phyloP scores from a whole-genome alignment of 1,140 invertebrate genomes.

The Acromyrmex echinatior region DNA sequence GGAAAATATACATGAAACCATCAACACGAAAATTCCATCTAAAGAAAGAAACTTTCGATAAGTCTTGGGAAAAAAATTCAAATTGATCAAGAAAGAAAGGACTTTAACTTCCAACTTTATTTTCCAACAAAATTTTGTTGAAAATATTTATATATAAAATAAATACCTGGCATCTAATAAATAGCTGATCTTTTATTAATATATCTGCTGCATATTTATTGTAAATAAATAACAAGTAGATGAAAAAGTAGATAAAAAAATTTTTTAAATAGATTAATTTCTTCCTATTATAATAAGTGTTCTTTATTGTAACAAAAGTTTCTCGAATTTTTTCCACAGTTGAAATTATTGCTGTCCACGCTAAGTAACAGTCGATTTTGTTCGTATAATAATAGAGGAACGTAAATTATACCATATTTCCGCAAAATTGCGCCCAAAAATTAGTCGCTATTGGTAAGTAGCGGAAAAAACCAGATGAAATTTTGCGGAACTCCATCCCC shows the following conservation, averaged over 20 bases:
- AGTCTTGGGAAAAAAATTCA: not conserved
- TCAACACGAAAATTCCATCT: slow-evolving; percentile 11
- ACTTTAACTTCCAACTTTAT: not conserved
- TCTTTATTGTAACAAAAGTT: not conserved
- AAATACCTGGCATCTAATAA: not conserved
- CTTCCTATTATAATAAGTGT: not conserved
- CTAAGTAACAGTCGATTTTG: slow-evolving; percentile 21
- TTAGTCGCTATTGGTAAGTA: slow-evolving; percentile 1
- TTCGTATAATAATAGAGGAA: not conserved
- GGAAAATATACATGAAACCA: not conserved
- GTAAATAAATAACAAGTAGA: not conserved
- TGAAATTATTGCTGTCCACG: not conserved
- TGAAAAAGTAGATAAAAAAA: not conserved
- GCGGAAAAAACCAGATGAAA: slow-evolving; percentile 28
- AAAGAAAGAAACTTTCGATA: not conserved
- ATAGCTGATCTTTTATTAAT: not conserved
- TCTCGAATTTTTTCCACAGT: too few species aligned
- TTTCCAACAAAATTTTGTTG: not conserved
- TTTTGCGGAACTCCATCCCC: not conserved
- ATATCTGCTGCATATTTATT: too few species aligned
- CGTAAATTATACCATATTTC: not conserved
- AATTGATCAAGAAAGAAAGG: not conserved
- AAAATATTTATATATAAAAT: not conserved
- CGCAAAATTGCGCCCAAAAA: slow-evolving; percentile 17
- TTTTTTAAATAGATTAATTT: not conserved